phyloP scores from a whole-genome alignment of 2,888 invertebrate genomes.

The Marasmarcha lunaedactyla region DNA sequence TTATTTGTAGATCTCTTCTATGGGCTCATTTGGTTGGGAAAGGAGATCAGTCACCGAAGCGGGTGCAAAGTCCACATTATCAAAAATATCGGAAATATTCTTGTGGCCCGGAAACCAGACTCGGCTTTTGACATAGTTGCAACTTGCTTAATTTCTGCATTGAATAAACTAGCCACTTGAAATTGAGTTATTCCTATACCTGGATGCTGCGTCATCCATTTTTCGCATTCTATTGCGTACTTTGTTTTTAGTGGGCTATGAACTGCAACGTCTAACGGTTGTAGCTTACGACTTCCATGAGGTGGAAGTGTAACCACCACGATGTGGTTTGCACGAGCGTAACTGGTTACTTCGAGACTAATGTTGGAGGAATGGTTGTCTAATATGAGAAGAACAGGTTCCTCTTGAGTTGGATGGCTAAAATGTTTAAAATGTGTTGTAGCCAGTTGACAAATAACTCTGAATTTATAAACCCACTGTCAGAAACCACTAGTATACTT shows the following conservation, averaged over 20 bases:
- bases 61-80: background rate
- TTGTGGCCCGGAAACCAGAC: slow-evolving; percentile 3
- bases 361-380: slow-evolving; percentile 18
- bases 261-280: slow-evolving; percentile 11
- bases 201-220: slow-evolving; percentile 4
- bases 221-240: background rate
- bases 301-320: slow-evolving; percentile 14
- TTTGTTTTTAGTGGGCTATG: slow-evolving; percentile 1
- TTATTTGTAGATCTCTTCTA: no score
- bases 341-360: slow-evolving; percentile 11
- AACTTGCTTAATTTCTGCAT: slow-evolving; percentile 1
- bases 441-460: slow-evolving; percentile 20
- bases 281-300: slow-evolving; percentile 11
- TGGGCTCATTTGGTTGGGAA: no score
- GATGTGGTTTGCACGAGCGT: no score
- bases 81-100: slow-evolving; percentile 3
- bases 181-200: slow-evolving; percentile 3
- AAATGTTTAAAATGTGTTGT: slow-evolving; percentile 18
- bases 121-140: slow-evolving; percentile 4
- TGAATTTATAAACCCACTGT: slow-evolving; percentile 22
- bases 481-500: slow-evolving; percentile 17
- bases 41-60: no score
- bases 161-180: slow-evolving; percentile 2
- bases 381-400: slow-evolving; percentile 20
- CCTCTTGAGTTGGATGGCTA: slow-evolving; percentile 16